Evolutionary conservation across 2,113 vertebrate species (phyloP).

Genomic region (Chionodraco myersi): DNA sequence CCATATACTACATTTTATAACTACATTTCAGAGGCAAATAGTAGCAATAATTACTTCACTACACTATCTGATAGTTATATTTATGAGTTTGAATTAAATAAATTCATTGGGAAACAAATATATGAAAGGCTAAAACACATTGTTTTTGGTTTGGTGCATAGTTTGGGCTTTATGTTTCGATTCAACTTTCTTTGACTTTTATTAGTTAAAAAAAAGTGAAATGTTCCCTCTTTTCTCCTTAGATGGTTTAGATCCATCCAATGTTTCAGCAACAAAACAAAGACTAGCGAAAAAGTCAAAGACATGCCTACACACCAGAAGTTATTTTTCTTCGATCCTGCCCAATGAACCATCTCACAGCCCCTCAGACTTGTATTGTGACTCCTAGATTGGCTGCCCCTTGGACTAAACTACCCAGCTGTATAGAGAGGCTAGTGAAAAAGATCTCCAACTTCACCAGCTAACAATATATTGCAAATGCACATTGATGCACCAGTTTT

Average conservation of each 20-base stretch:
- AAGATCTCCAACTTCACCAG: background rate
- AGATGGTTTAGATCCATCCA: background rate
- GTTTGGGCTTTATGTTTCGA: background rate
- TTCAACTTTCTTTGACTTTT: background rate
- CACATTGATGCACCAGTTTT: background rate
- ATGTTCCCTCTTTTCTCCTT: background rate
- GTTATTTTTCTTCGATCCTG: background rate
- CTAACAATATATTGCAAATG: background rate
- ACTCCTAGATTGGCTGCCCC: background rate
- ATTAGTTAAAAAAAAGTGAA: background rate
- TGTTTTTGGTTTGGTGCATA: background rate
- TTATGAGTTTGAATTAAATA: background rate
- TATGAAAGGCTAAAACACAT: background rate
- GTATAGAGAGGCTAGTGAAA: background rate
- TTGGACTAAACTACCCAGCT: background rate
- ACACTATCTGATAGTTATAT: background rate
- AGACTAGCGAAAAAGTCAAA: background rate
- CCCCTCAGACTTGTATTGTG: constrained; percentile 6
- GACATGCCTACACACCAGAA: background rate
- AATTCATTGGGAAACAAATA: background rate
- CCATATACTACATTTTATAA: background rate
- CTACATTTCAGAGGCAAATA: background rate
- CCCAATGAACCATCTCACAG: constrained; percentile 21
- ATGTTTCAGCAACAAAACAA: background rate
- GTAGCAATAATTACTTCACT: background rate